Evolutionary conservation across 2,113 vertebrate genomes (phyloP).

Genomic region (Colius striatus): DNA sequence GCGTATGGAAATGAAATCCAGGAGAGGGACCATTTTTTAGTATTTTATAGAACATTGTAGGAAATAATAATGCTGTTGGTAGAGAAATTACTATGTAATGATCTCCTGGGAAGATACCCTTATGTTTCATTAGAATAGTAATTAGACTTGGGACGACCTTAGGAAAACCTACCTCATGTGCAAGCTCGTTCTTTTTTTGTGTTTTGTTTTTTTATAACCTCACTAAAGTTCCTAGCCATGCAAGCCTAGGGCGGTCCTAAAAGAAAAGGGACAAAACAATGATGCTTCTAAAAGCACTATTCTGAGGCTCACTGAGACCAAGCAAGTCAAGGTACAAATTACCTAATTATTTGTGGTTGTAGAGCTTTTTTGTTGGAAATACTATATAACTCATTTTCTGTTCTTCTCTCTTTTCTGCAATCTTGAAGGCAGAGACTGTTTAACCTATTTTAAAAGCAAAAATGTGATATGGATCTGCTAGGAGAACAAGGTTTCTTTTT

Average conservation of each 20-base stretch:
- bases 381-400: background rate
- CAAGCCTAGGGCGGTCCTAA: slow-evolving; percentile 61
- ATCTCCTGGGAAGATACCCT: slow-evolving; percentile 80
- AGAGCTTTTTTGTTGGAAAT: slow-evolving; percentile 18
- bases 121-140: slow-evolving; percentile 82
- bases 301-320: slow-evolving; percentile 10
- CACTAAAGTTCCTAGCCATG: slow-evolving; percentile 43
- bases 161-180: slow-evolving; percentile 71
- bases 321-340: slow-evolving; percentile 49
- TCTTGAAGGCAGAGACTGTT: background rate
- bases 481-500: background rate
- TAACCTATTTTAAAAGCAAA: background rate
- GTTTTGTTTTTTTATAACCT: slow-evolving; percentile 61
- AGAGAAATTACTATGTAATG: slow-evolving; percentile 79
- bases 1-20: slow-evolving; percentile 74
- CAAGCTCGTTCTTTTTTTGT: slow-evolving; percentile 38
- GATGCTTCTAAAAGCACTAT: slow-evolving; percentile 34
- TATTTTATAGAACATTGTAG: slow-evolving; percentile 73
- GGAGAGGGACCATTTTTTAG: slow-evolving; percentile 76
- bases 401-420: background rate
- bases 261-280: slow-evolving; percentile 53
- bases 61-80: slow-evolving; percentile 76
- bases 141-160: slow-evolving; percentile 77
- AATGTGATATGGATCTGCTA: background rate
- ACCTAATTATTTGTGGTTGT: slow-evolving; percentile 39